These are phyloP conservation scores for Andrena praecox DNA, from an alignment of 2,888 invertebrate species.

Conservation along the genomic window DNA sequence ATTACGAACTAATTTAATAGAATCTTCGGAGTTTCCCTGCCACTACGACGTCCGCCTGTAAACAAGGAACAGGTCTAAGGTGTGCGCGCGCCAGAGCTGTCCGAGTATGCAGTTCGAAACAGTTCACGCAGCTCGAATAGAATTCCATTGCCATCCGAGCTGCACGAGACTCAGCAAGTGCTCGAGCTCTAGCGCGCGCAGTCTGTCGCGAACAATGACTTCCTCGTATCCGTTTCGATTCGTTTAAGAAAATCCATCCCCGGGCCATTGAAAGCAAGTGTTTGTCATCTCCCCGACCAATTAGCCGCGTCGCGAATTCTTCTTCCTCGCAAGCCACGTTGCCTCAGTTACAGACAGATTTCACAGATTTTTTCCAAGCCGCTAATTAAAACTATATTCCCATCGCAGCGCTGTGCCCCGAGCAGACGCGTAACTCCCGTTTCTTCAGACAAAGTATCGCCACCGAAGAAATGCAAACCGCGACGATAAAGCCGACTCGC, in stretches of 20 bases:
- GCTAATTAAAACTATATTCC: not conserved
- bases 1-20: constrained; percentile 37
- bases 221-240: not conserved
- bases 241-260: constrained; percentile 3
- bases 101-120: not conserved
- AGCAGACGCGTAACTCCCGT: not conserved
- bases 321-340: not conserved
- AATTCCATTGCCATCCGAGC: not conserved
- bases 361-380: not conserved
- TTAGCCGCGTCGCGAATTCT: not conserved
- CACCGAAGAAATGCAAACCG: constrained; percentile 18
- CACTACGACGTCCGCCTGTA: constrained; percentile 7
- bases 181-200: not conserved
- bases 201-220: not conserved
- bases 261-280: not conserved
- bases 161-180: not conserved
- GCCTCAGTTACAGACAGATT: constrained; percentile 21
- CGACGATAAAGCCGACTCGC: constrained; percentile 6
- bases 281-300: not conserved
- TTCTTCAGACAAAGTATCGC: not conserved
- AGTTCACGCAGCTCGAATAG: not conserved
- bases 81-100: not conserved
- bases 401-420: not conserved
- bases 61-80: constrained; percentile 17
- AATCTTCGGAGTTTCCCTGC: constrained; percentile 14